Conservation (phyloP, 2,888 invertebrate genomes). For the Philereme vetulata region DNA sequence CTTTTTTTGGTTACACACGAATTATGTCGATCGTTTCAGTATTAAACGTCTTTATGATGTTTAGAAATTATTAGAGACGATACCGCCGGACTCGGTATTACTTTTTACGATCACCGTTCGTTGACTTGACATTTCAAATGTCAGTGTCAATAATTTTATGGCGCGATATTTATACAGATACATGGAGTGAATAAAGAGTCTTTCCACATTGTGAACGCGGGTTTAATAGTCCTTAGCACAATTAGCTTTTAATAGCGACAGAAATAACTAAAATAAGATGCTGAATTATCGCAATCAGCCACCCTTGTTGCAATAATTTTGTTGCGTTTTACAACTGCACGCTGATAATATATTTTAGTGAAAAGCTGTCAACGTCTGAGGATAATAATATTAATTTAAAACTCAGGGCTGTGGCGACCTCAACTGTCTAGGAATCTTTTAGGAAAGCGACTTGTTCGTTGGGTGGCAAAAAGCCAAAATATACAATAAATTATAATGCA, state of each 20-base stretch:
- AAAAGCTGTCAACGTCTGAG: conserved; percentile 35
- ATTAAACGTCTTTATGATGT: conserved; percentile 35
- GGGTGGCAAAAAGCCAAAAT: conserved; percentile 25
- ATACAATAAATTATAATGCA: not conserved
- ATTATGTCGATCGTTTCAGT: conserved; percentile 41
- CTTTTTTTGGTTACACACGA: conserved; percentile 48
- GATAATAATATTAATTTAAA: conserved; percentile 29
- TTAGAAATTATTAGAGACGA: conserved; percentile 38
- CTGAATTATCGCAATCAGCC: conserved; percentile 66
- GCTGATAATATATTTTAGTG: conserved; percentile 35
- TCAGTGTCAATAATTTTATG: conserved; percentile 27
- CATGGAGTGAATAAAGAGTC: conserved; percentile 13
- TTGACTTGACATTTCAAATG: conserved; percentile 22
- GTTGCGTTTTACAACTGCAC: conserved; percentile 39
- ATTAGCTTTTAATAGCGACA: conserved; percentile 65
- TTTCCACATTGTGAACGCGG: conserved; percentile 38
- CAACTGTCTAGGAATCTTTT: conserved; percentile 28
- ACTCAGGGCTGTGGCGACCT: conserved; percentile 35
- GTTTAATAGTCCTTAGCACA: conserved; percentile 65
- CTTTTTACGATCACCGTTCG: conserved; percentile 17
- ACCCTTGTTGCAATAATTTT: conserved; percentile 41
- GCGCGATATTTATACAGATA: conserved; percentile 23
- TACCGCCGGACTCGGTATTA: conserved; percentile 22
- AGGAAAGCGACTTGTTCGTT: conserved; percentile 19
- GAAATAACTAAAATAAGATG: conserved; percentile 64